Evolutionary conservation across 2,113 vertebrate species (phyloP), one percentile per base, ranked within the genome.

Genomic region (Xiphophorus couchianus): DNA sequence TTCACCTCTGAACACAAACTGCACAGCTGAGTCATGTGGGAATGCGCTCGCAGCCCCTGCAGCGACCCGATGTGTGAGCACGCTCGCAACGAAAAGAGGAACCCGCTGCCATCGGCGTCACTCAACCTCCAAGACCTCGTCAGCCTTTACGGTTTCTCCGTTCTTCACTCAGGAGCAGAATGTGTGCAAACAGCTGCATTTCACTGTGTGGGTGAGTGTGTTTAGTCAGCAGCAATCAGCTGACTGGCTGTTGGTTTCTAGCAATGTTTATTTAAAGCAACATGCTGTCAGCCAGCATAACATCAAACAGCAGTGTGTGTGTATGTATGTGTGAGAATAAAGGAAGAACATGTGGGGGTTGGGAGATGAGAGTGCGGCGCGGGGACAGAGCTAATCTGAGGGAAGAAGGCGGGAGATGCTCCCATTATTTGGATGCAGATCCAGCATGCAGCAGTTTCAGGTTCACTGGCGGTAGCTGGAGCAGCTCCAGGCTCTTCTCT

Each of bases 221-320:
- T 63, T 63, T 64, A 35, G 72, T 69, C 71, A 69, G 77, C 76
- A 61, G 72, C 64, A 80, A 3, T 58, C 63, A 72, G 72, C 72
- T n/a, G 82, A 35, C 77, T 66, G 71, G 1, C 80, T 73, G 68
- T 76, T 84, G 81, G 86, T 84, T 81, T 60, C 84, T 54, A 82
- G 85, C 62, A 10, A 84, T 86, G 83, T 90, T 91, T 92, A 91
- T 92, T 91, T 92, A 89, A 91, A 89, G 91, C 88, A 77, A 85
- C 88, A 82, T 78, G 76, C 89, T 91, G 91, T 92, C 91, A 90
- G 65, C 68, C 0, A 62, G 71, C 51, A 91, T 90, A 88, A 90
- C 82, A 81, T 92, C 91, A 91, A 61, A 81, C 3, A 61, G 65
- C 64, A 35, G 73, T 66, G 63, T 35, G 70, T 9, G 19, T 11